Evolutionary conservation across 2,888 invertebrate genomes (phyloP).

Genomic region (Horisme vitalbata): DNA sequence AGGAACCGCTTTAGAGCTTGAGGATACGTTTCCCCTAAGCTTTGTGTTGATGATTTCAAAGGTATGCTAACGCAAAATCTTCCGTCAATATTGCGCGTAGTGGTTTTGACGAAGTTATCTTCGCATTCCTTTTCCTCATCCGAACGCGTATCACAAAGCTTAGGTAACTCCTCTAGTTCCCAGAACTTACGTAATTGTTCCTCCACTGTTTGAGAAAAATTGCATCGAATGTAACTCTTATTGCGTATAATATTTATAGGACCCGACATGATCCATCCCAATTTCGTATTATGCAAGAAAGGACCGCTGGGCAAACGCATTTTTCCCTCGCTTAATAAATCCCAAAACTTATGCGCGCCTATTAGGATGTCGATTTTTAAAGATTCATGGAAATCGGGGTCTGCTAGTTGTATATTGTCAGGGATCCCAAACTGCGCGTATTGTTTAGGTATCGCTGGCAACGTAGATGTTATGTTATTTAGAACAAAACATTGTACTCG

Average conservation of each 20-base stretch:
- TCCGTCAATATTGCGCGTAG: conserved; percentile 14
- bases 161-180: conserved; percentile 26
- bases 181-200: conserved; percentile 27
- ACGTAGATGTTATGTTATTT: background rate
- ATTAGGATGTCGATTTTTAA: conserved; percentile 1
- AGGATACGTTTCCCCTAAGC: no score
- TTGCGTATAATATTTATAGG: conserved; percentile 8
- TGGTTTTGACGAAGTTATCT: conserved; percentile 4
- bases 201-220: conserved; percentile 21
- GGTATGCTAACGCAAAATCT: conserved; percentile 20
- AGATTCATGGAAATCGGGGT: conserved; percentile 5
- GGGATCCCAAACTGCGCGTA: background rate
- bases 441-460: no score
- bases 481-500: background rate
- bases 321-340: conserved; percentile 18
- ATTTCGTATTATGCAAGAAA: conserved; percentile 27
- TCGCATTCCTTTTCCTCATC: conserved; percentile 1
- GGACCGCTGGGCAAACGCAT: conserved; percentile 29
- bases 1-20: conserved; percentile 3
- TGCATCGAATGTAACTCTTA: conserved; percentile 17
- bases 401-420: conserved; percentile 1
- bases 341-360: conserved; percentile 29
- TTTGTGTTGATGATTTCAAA: conserved; percentile 19
- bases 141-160: background rate
- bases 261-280: conserved; percentile 36